Conservation (phyloP, 2,888 invertebrate genomes). For the Heliconius hortense region DNA sequence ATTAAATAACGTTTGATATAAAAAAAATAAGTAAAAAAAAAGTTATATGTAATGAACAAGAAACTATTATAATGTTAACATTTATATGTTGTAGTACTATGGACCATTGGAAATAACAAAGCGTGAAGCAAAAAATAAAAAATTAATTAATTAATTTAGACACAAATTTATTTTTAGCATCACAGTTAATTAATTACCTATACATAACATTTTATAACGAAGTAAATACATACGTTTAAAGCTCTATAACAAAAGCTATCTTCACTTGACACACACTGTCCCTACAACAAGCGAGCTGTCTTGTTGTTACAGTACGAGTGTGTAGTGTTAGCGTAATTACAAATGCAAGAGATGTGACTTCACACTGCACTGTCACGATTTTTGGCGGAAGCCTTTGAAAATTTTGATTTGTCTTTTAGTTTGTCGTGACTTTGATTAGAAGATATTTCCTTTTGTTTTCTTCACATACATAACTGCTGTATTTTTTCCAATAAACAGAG, state of each 20-base stretch:
- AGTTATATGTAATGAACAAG: too few species aligned
- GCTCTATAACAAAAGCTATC: constrained; percentile 7
- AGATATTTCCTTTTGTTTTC: not conserved
- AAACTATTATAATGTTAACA: too few species aligned
- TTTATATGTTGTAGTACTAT: too few species aligned
- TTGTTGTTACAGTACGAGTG: constrained; percentile 2
- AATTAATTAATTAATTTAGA: too few species aligned
- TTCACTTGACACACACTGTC: constrained; percentile 11
- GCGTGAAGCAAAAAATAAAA: too few species aligned
- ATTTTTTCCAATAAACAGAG: not conserved
- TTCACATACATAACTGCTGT: not conserved
- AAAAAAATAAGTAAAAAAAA: too few species aligned
- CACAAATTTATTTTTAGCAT: too few species aligned
- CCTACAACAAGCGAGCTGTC: not conserved
- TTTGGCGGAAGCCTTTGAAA: constrained; percentile 17
- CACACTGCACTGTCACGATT: constrained; percentile 3
- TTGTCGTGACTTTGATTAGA: not conserved
- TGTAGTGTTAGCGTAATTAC: constrained; percentile 22
- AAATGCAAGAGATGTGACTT: constrained; percentile 23
- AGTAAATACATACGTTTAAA: not conserved
- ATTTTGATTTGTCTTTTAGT: constrained; percentile 1
- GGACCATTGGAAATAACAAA: too few species aligned
- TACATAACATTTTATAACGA: not conserved
- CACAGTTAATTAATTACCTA: too few species aligned
- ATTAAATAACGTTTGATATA: too few species aligned